phyloP scores from a whole-genome alignment of 2,888 invertebrate species.

The Galeruca laticollis region DNA sequence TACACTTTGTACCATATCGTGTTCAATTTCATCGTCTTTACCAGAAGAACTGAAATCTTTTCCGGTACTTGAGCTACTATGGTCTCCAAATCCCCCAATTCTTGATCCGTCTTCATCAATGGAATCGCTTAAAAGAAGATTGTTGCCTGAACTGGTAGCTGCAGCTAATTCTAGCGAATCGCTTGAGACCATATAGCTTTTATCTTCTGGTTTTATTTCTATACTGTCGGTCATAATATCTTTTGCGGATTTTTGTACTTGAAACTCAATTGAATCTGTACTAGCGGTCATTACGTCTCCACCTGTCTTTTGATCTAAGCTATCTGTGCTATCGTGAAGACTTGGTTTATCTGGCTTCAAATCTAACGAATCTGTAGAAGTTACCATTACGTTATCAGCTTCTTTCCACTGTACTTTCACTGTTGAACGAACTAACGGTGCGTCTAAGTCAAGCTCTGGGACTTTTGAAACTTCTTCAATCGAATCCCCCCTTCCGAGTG shows the following conservation, averaged over 20 bases:
- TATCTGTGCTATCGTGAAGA: conserved; percentile 76
- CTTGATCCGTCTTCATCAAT: conserved; percentile 67
- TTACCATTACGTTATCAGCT: conserved; percentile 70
- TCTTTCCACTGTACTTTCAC: conserved; percentile 65
- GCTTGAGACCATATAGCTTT: conserved; percentile 67
- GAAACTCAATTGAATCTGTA: conserved; percentile 70
- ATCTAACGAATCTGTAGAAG: conserved; percentile 76
- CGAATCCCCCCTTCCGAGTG: conserved; percentile 69
- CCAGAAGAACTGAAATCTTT: conserved; percentile 67
- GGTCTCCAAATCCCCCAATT: conserved; percentile 61
- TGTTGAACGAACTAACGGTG: conserved; percentile 61
- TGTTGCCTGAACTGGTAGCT: conserved; percentile 56
- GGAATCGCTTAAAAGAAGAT: conserved; percentile 64
- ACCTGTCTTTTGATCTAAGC: conserved; percentile 73
- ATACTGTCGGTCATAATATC: conserved; percentile 72
- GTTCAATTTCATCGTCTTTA: conserved; percentile 60
- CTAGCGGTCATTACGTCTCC: conserved; percentile 72
- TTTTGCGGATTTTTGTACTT: conserved; percentile 61
- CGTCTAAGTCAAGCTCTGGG: conserved; percentile 69
- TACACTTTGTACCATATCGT: conserved; percentile 71
- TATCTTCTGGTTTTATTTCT: conserved; percentile 65
- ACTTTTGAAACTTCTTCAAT: conserved; percentile 69
- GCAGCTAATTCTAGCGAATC: conserved; percentile 68
- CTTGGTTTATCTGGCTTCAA: conserved; percentile 65
- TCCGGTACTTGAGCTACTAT: conserved; percentile 68